These are phyloP conservation scores for Heliopora coerulea DNA, from an alignment of 92 coral and sea anemone genomes.

Conservation along the genomic window DNA sequence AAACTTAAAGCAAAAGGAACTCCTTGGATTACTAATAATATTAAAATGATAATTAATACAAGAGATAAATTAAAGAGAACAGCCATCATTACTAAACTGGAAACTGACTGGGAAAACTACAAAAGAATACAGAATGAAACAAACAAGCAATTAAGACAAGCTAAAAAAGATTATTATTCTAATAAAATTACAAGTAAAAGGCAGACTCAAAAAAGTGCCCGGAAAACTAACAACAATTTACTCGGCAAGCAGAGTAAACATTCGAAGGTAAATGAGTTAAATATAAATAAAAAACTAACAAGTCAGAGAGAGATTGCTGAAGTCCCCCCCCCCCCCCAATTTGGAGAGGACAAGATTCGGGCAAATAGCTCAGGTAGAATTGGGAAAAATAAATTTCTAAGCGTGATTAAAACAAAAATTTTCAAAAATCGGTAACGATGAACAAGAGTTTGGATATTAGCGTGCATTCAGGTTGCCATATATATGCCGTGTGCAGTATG, in stretches of 20 bases:
- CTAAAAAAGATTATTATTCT: too few relatives aligned
- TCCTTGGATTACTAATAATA: constrained; percentile 6
- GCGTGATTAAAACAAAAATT: too few relatives aligned
- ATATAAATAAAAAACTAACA: constrained; percentile 19
- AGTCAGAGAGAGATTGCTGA: too few relatives aligned
- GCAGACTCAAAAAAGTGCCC: constrained; percentile 16
- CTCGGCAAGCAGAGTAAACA: constrained; percentile 13
- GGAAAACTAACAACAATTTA: constrained; percentile 36
- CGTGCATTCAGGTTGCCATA: too few relatives aligned
- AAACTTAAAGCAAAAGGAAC: background rate
- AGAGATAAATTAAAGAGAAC: background rate
- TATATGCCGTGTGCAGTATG: too few relatives aligned
- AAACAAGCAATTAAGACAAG: background rate
- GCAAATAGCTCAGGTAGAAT: too few relatives aligned
- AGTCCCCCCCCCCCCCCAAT: too few relatives aligned
- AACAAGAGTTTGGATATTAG: too few relatives aligned
- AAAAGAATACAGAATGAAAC: background rate
- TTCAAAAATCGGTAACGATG: too few relatives aligned
- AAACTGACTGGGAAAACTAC: background rate
- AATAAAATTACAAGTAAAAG: constrained; percentile 9
- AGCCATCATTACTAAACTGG: background rate
- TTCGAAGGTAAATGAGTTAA: constrained; percentile 39
- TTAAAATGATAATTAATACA: background rate
- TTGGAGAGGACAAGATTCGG: too few relatives aligned
- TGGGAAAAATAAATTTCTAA: too few relatives aligned